Base-by-base conservation (phyloP, 2,113 vertebrate genomes). In the Dipodomys merriami region DNA sequence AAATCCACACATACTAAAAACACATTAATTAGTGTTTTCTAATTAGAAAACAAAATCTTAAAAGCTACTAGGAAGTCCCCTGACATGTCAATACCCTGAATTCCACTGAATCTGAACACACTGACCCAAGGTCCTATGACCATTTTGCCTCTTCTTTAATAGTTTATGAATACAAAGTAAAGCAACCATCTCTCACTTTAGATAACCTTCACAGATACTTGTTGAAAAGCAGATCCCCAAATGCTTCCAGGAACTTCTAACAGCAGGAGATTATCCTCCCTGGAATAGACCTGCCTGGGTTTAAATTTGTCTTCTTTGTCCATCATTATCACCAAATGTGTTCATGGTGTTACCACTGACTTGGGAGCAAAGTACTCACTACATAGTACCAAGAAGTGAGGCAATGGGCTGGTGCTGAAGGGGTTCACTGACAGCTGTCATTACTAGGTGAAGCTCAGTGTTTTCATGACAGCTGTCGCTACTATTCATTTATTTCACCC, bases 271-370 rank as follows among this genome's bases (percentile, higher is more conserved):
- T 69, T 78, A 60, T 74, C 11, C 49, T 74, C 10, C 60, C 25
- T 81, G 16, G 33, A 85, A 69, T 4, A 68, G 3, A 90, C 29
- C 49, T 44, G n/a, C 33, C 13, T 79, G 30, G 33, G 46, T 79
- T 77, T 78, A 91, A 86, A 86, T 64, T 35, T 91, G 62, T 93
- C 60, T 83, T 92, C 57, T 67, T 76, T 86, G 22, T 49, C 72
- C 30, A 71, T 49, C n/a, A 83, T 13, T 18, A 91, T 23, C 74
- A 73, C 19, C 79, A 83, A 69, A 73, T 1, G 1, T 11, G 57
- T 69, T 65, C 16, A 18, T 2, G 20, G 53, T 67, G 12, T 76
- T 16, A 22, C 18, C 87, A 76, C 39, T 30, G 69, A 69, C 72
- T 86, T 64, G 6, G 12, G 46, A 77, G 64, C 60, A 64, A 91